Evolutionary conservation across 2,113 vertebrate species (phyloP), one percentile per base, ranked within the genome.

Genomic region (Callorhinus ursinus): DNA sequence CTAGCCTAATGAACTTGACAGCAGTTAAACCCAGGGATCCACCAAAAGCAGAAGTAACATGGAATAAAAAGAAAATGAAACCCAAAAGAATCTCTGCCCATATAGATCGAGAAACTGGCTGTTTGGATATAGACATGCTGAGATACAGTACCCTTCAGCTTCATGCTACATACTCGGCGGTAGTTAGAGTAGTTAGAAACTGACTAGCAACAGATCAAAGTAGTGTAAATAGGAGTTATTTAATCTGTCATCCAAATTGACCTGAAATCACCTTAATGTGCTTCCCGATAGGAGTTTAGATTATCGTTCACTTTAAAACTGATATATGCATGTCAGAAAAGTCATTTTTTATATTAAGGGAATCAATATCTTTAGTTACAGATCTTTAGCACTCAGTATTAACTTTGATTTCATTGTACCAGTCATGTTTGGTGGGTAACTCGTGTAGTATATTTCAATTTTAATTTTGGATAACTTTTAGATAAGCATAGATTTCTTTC

Each of bases 221-320:
- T 28, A 71, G 12, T 84, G 2, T 72, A 69, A 91, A n/a, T 57
- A 76, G 36, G 39, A 46, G 74, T 90, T 82, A 63, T 14, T 80
- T 93, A 90, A 67, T 94, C 55, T 93, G 33, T 95, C 69, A 83
- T 85, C 77, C 88, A 63, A 92, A 90, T 39, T 93, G 91, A 90
- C 92, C 71, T 91, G 65, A 96, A 92, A 81, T 65, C 28, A 94
- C 31, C 36, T 84, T 59, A 95, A 92, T 96, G 65, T 96, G 49
- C 63, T 95, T 96, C 55, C 46, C 1, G 1, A 3, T 96, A 88
- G 77, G 93, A 80, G 21, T 65, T 61, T 79, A 84, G 26, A 59
- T 91, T 79, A 71, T 96, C 21, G 24, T 87, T 94, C 28, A 81
- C 67, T 84, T 74, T 90, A 71, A 86, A 83, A 53, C 11, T 69